Evolutionary conservation across 2,113 vertebrate species (phyloP), one percentile per base, ranked within the genome.

Genomic region (Microtus ochrogaster): DNA sequence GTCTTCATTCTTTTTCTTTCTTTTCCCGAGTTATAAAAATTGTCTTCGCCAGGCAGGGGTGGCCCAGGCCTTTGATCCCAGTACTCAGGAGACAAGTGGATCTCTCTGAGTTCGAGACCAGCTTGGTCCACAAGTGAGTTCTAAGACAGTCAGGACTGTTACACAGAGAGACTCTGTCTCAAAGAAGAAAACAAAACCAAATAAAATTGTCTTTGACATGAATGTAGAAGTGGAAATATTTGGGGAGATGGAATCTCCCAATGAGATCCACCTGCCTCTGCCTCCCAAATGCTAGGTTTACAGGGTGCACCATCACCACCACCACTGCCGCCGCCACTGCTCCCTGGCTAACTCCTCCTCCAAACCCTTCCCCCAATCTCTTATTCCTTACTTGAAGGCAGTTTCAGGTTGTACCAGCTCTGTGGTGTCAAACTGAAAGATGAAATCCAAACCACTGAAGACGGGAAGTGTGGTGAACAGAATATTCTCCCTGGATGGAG

Each of bases 1-100:
- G 74, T 88, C 36, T 28, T 47, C 30, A 33, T 39, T 91, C 44
- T 12, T 74, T 49, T 82, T 94, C 24, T 65, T 74, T 63, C 55
- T 76, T 87, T 94, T 44, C 77, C 83, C 58, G 47, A 89, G 22
- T 88, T 89, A 83, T 39, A 82, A 66, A 65, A 92, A 55, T 73
- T 63, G n/a, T n/a, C 36, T 72, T 72, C 21, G 17, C 16, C 68
- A 72, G 68, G 68, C 36, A 8, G 70, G n/a, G 36, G 36, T 72
- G 70, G 17, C 17, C 9, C 70, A 72, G 2, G 7, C 70, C 36
- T n/a, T 72, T n/a, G n/a, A n/a, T 72, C 17, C 36, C 68, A 72
- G 68, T 33, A 72, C 68, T 72, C 68, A 19, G 36, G 68, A 72
- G 16, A 22, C 68, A n/a, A 17, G 68, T 36, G 33, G 33, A 36